Base-by-base conservation (phyloP, 2,888 invertebrate species). In the Meandrusa payeni region DNA sequence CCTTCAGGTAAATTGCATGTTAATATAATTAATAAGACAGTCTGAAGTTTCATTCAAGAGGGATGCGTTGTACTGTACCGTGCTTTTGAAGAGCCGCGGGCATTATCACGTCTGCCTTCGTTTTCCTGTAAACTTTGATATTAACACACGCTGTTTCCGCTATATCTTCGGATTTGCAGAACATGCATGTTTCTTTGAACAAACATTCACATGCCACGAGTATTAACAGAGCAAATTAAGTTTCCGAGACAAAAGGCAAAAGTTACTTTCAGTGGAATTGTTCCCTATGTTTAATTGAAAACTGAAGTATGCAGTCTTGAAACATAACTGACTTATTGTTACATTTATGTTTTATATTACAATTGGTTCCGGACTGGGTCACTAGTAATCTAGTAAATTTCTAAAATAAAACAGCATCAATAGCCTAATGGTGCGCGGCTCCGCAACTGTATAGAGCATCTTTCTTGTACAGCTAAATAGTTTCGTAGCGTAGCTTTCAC, bases 11-110 rank as follows among this genome's bases (percentile, higher is more conserved):
- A 66, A 65, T 62, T 36, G 59, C 49, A 55, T 54, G 55, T 52
- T 46, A 53, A 51, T 61, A 64, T 69, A 75, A 74, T 76, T 75
- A 71, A 68, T 68, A 55, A 63, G 55, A 63, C 55, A 57, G 58
- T 63, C 57, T 62, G 59, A 66, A 70, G 69, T 72, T 69, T 58
- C 49, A 48, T 57, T 38, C 31, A 31, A 10, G 12, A 13, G 6
- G n/a, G 13, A 17, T 26, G 37, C 13, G 22, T 37, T 32, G 26
- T 17, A 7, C 19, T 12, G 37, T 39, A 31, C 10, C 5, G 31
- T 23, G 38, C 61, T 73, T 64, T 58, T 55, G 65, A 69, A 71
- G 60, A 57, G 64, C 76, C 64, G 36, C 46, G 49, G 55, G 72
- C 66, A 47, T 39, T 56, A 51, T 59, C 49, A 47, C 47, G 57